Conservation (phyloP, 2,797 vertebrate genomes). For the Emydoidea blandingii region DNA sequence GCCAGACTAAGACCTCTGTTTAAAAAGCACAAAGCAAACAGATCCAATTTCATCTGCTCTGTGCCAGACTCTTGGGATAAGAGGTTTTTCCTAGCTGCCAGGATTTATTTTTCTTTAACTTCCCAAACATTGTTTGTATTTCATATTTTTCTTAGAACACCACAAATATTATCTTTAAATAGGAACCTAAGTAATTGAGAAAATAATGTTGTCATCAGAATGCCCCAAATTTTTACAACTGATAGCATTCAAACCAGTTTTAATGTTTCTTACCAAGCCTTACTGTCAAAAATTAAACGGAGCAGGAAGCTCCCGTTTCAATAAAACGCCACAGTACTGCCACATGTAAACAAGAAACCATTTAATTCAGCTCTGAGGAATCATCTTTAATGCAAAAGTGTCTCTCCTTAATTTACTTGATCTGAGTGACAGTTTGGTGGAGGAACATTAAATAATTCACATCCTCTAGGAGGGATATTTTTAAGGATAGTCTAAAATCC, state of each 20-base stretch:
- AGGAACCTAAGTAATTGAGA: slow-evolving; percentile 14
- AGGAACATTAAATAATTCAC: neutral
- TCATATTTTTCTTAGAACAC: neutral
- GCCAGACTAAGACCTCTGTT: neutral
- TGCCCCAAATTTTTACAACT: neutral
- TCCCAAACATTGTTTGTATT: neutral
- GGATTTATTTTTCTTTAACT: neutral
- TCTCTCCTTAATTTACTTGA: slow-evolving; percentile 46
- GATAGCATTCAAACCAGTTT: slow-evolving; percentile 32
- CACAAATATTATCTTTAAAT: slow-evolving; percentile 55
- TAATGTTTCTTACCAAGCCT: slow-evolving; percentile 21
- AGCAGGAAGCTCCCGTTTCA: neutral
- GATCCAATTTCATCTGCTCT: accelerated
- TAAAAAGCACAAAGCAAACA: neutral
- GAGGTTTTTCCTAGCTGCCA: neutral
- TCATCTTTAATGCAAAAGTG: neutral
- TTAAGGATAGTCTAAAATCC: slow-evolving; percentile 24
- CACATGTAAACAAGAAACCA: neutral
- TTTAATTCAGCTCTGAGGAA: neutral
- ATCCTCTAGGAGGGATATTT: no score
- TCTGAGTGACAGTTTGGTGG: neutral
- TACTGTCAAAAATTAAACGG: neutral
- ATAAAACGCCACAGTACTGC: neutral
- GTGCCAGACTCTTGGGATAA: neutral
- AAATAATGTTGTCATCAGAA: slow-evolving; percentile 31